These are phyloP conservation scores for Antennarius maculatus DNA, from an alignment of 2,797 vertebrate species.

Conservation along the genomic window DNA sequence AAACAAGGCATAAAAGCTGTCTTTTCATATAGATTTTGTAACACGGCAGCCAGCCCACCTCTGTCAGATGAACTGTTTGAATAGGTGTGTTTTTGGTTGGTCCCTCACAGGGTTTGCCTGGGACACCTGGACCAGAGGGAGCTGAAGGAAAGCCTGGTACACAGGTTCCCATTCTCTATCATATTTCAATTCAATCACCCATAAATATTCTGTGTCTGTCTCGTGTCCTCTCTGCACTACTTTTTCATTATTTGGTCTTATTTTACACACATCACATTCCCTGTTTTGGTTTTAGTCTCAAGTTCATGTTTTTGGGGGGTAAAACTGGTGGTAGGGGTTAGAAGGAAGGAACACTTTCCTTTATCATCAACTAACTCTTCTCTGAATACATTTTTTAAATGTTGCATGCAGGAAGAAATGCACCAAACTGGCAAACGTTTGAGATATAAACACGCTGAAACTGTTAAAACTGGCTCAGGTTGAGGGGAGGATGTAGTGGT, in stretches of 20 bases:
- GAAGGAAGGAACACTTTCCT: neutral
- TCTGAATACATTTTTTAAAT: slow-evolving; percentile 7
- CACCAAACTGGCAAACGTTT: slow-evolving; percentile 6
- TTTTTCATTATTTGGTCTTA: neutral
- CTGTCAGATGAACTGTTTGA: slow-evolving; percentile 6
- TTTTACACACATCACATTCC: slow-evolving; percentile 2
- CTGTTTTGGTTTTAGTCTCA: neutral
- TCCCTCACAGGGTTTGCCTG: slow-evolving; percentile 82
- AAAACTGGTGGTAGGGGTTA: neutral
- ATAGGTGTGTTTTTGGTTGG: slow-evolving; percentile 35
- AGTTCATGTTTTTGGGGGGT: neutral
- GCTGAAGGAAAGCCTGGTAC: slow-evolving; percentile 97
- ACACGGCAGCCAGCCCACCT: neutral
- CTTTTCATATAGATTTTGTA: neutral
- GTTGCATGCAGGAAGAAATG: neutral
- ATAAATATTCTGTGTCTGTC: slow-evolving; percentile 31
- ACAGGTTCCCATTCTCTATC: slow-evolving; percentile 95
- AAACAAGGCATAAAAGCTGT: too few species aligned
- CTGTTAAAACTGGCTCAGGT: slow-evolving; percentile 23
- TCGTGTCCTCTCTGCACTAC: too few species aligned
- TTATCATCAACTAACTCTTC: neutral
- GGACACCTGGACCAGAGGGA: slow-evolving; percentile 83
- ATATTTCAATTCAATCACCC: slow-evolving; percentile 80
- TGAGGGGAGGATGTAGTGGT: neutral
- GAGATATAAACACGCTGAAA: slow-evolving; percentile 30